Percentiles rank a stretch among this genome's conserved stretches.
Evolutionary conservation across 1,140 invertebrate species (phyloP).

Genomic region (Drosophila orena): DNA sequence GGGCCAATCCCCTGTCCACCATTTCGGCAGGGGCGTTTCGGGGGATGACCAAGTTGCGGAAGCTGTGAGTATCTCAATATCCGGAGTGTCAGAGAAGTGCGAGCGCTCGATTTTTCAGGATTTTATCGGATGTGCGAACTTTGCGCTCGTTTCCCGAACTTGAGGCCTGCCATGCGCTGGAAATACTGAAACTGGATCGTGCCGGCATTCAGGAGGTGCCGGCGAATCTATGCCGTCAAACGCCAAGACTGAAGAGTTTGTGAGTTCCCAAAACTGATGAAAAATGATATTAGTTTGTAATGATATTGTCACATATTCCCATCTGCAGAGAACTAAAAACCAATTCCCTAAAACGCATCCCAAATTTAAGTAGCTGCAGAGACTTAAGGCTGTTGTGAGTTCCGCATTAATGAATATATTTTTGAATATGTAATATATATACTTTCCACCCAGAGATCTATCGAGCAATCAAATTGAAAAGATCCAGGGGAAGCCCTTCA

Average conservation of each 20-base stretch:
- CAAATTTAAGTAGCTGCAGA: conserved; percentile 89
- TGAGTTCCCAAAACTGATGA: conserved; percentile 86
- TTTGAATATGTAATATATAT: not conserved
- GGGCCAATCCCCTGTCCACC: conserved; percentile 89
- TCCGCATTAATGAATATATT: not conserved
- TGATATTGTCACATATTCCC: not conserved
- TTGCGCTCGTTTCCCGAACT: conserved; percentile 92
- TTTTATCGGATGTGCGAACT: conserved; percentile 93
- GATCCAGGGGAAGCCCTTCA: conserved; percentile 90
- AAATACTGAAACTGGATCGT: conserved; percentile 92
- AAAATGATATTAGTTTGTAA: not conserved
- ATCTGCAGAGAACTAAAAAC: conserved; percentile 91
- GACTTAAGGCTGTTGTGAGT: conserved; percentile 95
- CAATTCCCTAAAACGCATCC: conserved; percentile 90
- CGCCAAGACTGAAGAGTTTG: conserved; percentile 93
- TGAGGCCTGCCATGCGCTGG: conserved; percentile 91
- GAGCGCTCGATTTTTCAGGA: conserved; percentile 86
- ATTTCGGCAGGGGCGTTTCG: conserved; percentile 89
- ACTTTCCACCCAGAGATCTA: conserved; percentile 90
- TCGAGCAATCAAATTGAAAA: conserved; percentile 92
- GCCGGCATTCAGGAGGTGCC: conserved; percentile 91
- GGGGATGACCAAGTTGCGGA: conserved; percentile 88
- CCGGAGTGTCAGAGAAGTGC: not conserved
- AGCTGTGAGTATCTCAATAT: conserved; percentile 88
- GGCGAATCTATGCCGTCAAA: conserved; percentile 90